These are phyloP conservation scores for Chamaetylas fuelleborni DNA, from an alignment of 2,113 vertebrate species.

Conservation along the genomic window DNA sequence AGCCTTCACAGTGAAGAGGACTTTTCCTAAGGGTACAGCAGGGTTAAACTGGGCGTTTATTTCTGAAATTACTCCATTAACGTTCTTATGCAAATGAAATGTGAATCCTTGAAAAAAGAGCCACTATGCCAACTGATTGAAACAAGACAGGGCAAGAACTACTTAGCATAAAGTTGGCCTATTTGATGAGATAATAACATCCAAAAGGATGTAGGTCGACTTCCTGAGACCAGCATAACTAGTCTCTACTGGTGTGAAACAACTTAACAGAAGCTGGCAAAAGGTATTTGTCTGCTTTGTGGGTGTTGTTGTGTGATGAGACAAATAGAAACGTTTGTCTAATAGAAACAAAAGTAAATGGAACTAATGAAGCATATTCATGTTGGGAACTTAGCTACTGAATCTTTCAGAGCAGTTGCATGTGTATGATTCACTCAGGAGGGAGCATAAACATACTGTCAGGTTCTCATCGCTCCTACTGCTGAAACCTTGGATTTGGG, in stretches of 20 bases:
- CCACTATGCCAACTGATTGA: neutral
- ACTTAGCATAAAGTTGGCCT: neutral
- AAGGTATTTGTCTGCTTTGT: neutral
- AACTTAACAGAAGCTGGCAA: neutral
- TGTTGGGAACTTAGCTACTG: neutral
- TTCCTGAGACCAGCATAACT: neutral
- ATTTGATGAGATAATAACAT: neutral
- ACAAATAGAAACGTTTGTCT: neutral
- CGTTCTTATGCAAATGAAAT: neutral
- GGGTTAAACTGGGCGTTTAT: neutral
- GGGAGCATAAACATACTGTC: neutral
- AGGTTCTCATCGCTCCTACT: neutral
- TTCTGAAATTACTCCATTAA: conserved; percentile 14
- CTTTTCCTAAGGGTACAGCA: neutral
- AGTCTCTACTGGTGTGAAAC: neutral
- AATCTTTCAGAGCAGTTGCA: neutral
- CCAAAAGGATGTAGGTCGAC: neutral
- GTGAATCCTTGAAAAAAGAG: conserved; percentile 17
- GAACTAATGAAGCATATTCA: neutral
- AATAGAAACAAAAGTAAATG: neutral
- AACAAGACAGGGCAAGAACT: conserved; percentile 28
- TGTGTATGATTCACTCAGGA: neutral
- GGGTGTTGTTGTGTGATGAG: neutral
- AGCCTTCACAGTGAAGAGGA: neutral
- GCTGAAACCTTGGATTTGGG: neutral